These are phyloP conservation scores for Ceratoteleas bidentatus DNA, from an alignment of 1,140 invertebrate species.

Conservation along the genomic window DNA sequence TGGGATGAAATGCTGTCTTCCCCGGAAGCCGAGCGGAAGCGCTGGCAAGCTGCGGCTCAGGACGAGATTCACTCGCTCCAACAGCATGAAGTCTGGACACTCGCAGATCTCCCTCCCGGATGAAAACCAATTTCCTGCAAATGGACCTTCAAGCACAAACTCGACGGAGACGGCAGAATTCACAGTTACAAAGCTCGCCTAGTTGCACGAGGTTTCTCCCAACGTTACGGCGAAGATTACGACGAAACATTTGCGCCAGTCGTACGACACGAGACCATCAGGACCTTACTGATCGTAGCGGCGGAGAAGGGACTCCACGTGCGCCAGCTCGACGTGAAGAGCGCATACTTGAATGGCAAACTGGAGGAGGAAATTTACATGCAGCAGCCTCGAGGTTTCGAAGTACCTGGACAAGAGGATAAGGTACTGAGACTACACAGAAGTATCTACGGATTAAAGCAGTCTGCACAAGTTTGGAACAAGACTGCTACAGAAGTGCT, in stretches of 20 bases:
- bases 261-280: no score
- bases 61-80: not conserved
- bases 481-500: slow-evolving; percentile 3
- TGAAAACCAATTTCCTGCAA: not conserved
- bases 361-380: no score
- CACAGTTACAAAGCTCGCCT: not conserved
- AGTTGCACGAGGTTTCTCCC: not conserved
- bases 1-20: not conserved
- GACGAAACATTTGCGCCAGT: not conserved
- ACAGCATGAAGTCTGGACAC: not conserved
- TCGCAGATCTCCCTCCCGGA: not conserved
- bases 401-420: no score
- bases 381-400: no score
- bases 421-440: no score
- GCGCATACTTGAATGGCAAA: no score
- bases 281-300: no score
- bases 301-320: no score
- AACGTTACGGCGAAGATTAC: not conserved
- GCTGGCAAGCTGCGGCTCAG: not conserved
- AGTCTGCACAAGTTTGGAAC: slow-evolving; percentile 20
- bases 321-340: no score
- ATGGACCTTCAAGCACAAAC: not conserved
- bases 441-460: no score
- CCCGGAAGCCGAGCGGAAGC: not conserved
- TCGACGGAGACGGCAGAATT: not conserved